Percentiles rank a stretch among this genome's conserved stretches.
Conservation (phyloP, 2,888 invertebrate species). For the Acleris laterana region DNA sequence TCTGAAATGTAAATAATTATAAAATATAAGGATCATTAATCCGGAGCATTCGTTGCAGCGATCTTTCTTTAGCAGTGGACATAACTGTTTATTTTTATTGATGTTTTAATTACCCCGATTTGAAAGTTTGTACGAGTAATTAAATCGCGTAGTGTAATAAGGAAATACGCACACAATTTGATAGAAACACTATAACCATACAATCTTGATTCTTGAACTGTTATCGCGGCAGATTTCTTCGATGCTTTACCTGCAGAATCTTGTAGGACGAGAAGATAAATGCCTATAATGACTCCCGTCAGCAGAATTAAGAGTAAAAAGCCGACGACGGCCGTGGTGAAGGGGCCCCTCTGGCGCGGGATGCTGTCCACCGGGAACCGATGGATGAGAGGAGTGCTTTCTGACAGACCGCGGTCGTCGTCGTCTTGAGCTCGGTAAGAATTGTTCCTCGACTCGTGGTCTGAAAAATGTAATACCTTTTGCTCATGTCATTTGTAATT, state of each 20-base stretch:
- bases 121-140: too few relatives aligned
- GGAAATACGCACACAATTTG: too few relatives aligned
- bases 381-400: conserved; percentile 61
- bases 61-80: too few relatives aligned
- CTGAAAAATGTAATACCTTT: conserved; percentile 44
- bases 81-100: too few relatives aligned
- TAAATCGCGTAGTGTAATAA: too few relatives aligned
- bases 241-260: conserved; percentile 54
- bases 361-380: conserved; percentile 48
- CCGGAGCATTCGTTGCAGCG: too few relatives aligned
- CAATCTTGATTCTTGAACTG: background rate
- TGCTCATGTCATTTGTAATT: background rate
- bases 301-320: conserved; percentile 58
- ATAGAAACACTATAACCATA: background rate
- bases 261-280: conserved; percentile 68
- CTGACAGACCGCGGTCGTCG: conserved; percentile 40
- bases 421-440: conserved; percentile 50
- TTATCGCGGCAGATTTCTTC: background rate
- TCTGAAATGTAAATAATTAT: conserved; percentile 51
- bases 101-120: too few relatives aligned
- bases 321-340: conserved; percentile 54
- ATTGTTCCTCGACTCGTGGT: conserved; percentile 65
- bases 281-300: conserved; percentile 66
- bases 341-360: conserved; percentile 38
- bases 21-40: too few relatives aligned